Evolutionary conservation across 2,888 invertebrate species (phyloP).

Genomic region (Pristionchus arcanus): DNA sequence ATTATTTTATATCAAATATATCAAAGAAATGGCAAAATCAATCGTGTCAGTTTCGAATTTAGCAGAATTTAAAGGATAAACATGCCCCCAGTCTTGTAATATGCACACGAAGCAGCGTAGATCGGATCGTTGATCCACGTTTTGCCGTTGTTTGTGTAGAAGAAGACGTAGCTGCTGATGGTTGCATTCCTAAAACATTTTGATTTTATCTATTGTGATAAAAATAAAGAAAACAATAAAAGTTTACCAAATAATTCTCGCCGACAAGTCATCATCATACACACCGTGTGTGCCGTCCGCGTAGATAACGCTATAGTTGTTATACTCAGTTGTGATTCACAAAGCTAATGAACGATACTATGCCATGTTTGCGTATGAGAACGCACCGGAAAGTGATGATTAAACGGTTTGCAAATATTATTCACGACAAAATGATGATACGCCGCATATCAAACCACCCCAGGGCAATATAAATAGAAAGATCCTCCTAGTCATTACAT

Average conservation of each 20-base stretch:
- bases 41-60: too few species aligned
- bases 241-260: background rate
- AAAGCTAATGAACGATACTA: background rate
- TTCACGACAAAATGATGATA: too few species aligned
- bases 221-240: background rate
- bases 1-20: background rate
- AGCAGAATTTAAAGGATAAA: too few species aligned
- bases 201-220: background rate
- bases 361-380: too few species aligned
- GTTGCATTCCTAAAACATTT: background rate
- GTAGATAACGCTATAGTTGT: background rate
- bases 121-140: background rate
- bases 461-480: too few species aligned
- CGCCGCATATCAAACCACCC: too few species aligned
- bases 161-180: background rate
- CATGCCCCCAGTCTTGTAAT: background rate
- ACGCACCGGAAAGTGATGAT: too few species aligned
- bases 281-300: background rate
- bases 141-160: background rate
- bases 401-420: too few species aligned
- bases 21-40: too few species aligned
- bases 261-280: background rate
- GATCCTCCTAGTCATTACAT: too few species aligned
- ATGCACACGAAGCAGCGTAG: background rate
- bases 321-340: background rate